Evolutionary conservation across 2,888 invertebrate genomes (phyloP), one percentile per base, ranked within the genome.

Genomic region (Dryomyza anilis): DNA sequence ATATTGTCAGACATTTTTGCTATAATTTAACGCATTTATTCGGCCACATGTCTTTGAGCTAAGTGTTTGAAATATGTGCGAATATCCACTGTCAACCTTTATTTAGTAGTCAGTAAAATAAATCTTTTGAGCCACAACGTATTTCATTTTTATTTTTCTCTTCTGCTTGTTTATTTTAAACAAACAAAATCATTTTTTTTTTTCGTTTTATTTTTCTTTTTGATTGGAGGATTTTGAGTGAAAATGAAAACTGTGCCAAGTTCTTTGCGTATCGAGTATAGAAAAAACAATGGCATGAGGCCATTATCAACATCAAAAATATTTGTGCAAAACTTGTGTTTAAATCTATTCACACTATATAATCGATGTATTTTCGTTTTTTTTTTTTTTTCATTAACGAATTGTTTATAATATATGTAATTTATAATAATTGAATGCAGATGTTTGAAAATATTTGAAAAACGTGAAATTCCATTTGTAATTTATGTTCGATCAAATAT

Each of bases 231-330:
- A 39, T 25, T 52, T 46, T 27, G 52, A 21, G 46, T 19, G 23
- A 48, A 60, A 46, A 48, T 16, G 23, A 61, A 43, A 61, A 43
- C 43, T 61, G 53, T 61, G 61, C 61, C 61, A 61, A 61, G 61
- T 61, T 61, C 53, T 53, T 43, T 25, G 39, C 23, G 10, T 53
- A n/a, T n/a, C 12, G 27, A 29, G n/a, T n/a, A n/a, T 43, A 53
- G 19, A 27, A 19, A 19, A 39, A 25, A 36, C 36, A 43, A 61
- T 61, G 61, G 52, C 61, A 61, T 12, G 27, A 61, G 53, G 53
- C 61, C 61, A 53, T 61, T 23, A 36, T n/a, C n/a, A 39, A 57
- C n/a, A 25, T 23, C 39, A 5, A 19, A 33, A 30, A n/a, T 55
- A 33, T 19, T 19, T 19, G n/a, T 16, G 21, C 23, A 55, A 36